Evolutionary conservation across 2,888 invertebrate genomes (phyloP).

Genomic region (Panzeria rudis): DNA sequence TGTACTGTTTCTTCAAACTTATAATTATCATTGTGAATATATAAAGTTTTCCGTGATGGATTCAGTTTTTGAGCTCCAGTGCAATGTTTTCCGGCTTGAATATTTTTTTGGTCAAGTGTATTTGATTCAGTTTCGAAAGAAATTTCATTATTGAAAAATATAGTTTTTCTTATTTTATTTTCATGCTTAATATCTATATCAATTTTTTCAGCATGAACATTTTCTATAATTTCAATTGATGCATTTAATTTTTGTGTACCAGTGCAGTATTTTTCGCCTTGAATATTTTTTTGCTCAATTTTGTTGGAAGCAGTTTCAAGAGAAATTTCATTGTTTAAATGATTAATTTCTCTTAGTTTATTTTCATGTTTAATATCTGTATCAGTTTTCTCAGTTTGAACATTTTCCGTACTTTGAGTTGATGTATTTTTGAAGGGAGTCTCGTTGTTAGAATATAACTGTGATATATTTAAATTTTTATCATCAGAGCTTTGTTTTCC

Average conservation of each 20-base stretch:
- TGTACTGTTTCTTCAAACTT: neutral
- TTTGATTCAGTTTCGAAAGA: neutral
- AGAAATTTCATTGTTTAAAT: neutral
- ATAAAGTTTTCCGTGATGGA: neutral
- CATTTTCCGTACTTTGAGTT: no score
- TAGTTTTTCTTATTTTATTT: constrained; percentile 1
- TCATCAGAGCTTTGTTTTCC: neutral
- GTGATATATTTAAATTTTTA: neutral
- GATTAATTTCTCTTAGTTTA: no score
- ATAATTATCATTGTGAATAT: constrained; percentile 2
- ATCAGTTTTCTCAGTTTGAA: neutral
- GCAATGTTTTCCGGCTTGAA: neutral
- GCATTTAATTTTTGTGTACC: neutral
- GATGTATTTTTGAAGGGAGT: no score
- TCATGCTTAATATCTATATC: neutral
- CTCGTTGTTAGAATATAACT: neutral
- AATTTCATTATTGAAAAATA: constrained; percentile 14
- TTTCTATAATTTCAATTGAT: no score
- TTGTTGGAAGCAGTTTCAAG: neutral
- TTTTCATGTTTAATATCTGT: no score
- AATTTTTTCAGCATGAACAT: no score
- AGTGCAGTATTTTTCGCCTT: neutral
- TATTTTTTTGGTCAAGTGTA: neutral
- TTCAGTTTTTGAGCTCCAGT: neutral
- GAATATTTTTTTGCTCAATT: neutral